Base-by-base conservation (phyloP, 2,797 vertebrate genomes). In the Tamandua tetradactyla region DNA sequence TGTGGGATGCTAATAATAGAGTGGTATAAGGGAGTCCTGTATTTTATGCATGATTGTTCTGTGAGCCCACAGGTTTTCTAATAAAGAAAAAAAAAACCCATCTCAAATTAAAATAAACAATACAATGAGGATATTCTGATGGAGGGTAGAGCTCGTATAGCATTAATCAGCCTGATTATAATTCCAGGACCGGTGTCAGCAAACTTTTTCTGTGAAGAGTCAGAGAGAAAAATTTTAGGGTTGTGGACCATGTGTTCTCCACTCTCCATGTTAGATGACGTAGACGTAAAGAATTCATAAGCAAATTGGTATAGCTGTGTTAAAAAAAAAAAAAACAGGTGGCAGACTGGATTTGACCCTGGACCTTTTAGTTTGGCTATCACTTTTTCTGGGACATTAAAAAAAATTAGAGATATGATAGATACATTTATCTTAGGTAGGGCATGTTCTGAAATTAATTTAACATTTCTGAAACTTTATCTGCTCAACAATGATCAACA, bases 141-240 rank as follows among this genome's bases (percentile, higher is more conserved):
- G 91, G 1, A 20, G 14, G 40, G 5, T 8, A 83, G 75, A 86
- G 42, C 2, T 81, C 44, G 66, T 69, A 42, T 3, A 86, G 13
- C 59, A 61, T 91, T 61, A 61, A 80, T 86, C 25, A 78, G 23
- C 75, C 20, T 92, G 32, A 68, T 68, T 68, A 49, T 91, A 69
- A 87, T 95, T 87, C 44, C 57, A 40, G 52, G 55, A 94, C 27
- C 89, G n/a, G 55, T 14, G 30, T 49, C 47, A 92, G 74, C 44
- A 47, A 47, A 47, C 44, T 47, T 93, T 35, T 68, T 69, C 49
- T 42, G 18, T 68, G 47, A 76, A 81, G 62, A 92, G n/a, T 52
- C n/a, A 20, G 27, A 78, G 18, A 35, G 6, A 80, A 71, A 83
- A 64, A 87, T 87, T 82, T 75, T 72, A 85, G 10, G 81, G 14